Base-by-base conservation (phyloP, 2,113 vertebrate species). In the Bufo gargarizans region DNA sequence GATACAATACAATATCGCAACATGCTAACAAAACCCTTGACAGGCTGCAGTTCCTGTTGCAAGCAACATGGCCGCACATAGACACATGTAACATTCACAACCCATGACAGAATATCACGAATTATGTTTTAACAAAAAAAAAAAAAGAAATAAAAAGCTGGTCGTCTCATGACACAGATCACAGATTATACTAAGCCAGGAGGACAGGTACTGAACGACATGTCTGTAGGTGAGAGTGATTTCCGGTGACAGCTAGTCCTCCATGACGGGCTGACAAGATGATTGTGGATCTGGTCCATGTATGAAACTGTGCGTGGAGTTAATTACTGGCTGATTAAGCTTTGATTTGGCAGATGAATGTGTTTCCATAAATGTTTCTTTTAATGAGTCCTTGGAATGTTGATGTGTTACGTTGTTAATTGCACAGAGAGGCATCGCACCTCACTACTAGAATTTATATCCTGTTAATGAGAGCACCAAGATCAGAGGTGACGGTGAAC, bases 291-390 rank as follows among this genome's bases (percentile, higher is more conserved):
- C 53, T 16, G 2, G 13, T 43, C 11, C 4, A 79, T 14, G n/a
- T 78, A 78, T 55, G 19, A 10, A 20, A 45, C n/a, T 1, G 33
- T 45, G 55, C 49, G 61, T 49, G 63, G 19, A 50, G 59, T 13
- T 63, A 45, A 61, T 63, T 82, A 59, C 61, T 81, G 55, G 56
- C 58, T 65, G 59, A 11, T 65, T 19, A 65, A 67, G 45, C 59
- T 65, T 43, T 12, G 81, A 63, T 17, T 67, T 67, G 59, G 16
- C 50, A n/a, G 63, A 20, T 47, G 59, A 47, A 82, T 67, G 58
- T 82, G 59, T 47, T 65, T 82, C 59, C 81, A 82, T 82, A 82
- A 82, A 82, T 82, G 81, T 82, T 67, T 82, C 47, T 50, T 50
- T 67, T 67, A 65, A 82, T 67, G 59, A 81, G 78, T 81, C 78